Conservation (phyloP, 53 echinoderm and acorn worm genomes). For the Pentamera pediparva region DNA sequence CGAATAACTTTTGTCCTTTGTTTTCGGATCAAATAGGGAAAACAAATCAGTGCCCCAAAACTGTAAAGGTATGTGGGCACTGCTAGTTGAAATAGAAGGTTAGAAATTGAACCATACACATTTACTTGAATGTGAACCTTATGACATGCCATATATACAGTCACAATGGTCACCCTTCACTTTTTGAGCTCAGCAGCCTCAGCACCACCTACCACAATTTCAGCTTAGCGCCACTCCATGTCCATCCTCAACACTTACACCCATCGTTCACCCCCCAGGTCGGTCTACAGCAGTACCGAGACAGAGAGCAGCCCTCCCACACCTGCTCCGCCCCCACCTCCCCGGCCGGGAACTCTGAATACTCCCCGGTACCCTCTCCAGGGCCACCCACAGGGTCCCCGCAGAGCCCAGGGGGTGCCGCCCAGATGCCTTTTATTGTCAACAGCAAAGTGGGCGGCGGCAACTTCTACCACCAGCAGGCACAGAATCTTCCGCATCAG, state of each 20-base stretch:
- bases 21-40: too few species aligned
- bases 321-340: conserved; percentile 97
- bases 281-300: conserved; percentile 73
- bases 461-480: conserved; percentile 66
- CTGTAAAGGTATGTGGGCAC: too few species aligned
- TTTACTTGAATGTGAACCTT: too few species aligned
- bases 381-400: conserved; percentile 59
- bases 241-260: background rate
- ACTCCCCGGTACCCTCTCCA: conserved; percentile 81
- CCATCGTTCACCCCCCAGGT: conserved; percentile 1
- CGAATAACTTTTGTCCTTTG: too few species aligned
- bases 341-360: conserved; percentile 87
- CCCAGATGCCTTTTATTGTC: conserved; percentile 13
- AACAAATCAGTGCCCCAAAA: too few species aligned
- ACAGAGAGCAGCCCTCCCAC: conserved; percentile 56
- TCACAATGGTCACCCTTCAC: too few species aligned
- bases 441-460: conserved; percentile 45
- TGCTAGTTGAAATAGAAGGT: too few species aligned
- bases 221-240: too few species aligned
- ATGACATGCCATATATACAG: too few species aligned
- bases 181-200: too few species aligned
- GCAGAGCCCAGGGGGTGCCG: conserved; percentile 39
- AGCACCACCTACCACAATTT: too few species aligned
- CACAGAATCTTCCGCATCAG: conserved; percentile 79
- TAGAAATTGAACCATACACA: too few species aligned